Base-by-base conservation (phyloP, 2,113 vertebrate genomes). In the Ictalurus furcatus region DNA sequence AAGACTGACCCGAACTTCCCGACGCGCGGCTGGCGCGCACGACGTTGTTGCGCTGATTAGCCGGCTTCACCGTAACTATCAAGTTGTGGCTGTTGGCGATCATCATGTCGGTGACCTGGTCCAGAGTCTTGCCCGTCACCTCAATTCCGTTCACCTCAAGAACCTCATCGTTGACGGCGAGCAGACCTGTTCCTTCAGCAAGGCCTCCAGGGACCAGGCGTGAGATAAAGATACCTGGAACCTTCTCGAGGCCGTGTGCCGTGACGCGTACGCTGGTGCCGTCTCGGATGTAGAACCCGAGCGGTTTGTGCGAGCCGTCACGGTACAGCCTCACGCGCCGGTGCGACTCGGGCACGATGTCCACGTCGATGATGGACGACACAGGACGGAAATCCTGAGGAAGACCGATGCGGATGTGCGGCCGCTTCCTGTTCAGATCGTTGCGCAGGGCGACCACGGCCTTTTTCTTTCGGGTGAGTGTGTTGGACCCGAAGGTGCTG, bases 41-140 rank as follows among this genome's bases (percentile, higher is more conserved):
- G 84, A 99, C 96, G 85, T 99, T 99, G 95, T 99, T 99, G 91
- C 98, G 96, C 95, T 99, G 98, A 94, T 99, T 99, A 78, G 97
- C 98, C 0, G 98, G 98, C 94, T 99, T 99, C 83, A 99, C 98
- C 0, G 98, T 99, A 92, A 99, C 96, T 3, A 99, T 99, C 89
- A 99, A 96, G 90, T 99, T 99, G 94, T 99, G 98, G 94, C 98
- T 99, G 95, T 99, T 99, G 91, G 98, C 98, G 28, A 99, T 99
- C 98, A 99, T 99, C 98, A 99, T 99, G 95, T 99, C 98, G 3
- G 98, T 99, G 63, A 99, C 98, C 93, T 99, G 98, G 92, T 99
- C 98, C 1, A 99, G 94, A 4, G 98, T 98, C 93, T 99, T 99
- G 40, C 98, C 98, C 0, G 97, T 97, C 90, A 99, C 98, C 92